A percentile compares a stretch with the other conserved stretches of the same genome.
phyloP scores from a whole-genome alignment of 1,140 invertebrate genomes.

The Procambarus clarkii region DNA sequence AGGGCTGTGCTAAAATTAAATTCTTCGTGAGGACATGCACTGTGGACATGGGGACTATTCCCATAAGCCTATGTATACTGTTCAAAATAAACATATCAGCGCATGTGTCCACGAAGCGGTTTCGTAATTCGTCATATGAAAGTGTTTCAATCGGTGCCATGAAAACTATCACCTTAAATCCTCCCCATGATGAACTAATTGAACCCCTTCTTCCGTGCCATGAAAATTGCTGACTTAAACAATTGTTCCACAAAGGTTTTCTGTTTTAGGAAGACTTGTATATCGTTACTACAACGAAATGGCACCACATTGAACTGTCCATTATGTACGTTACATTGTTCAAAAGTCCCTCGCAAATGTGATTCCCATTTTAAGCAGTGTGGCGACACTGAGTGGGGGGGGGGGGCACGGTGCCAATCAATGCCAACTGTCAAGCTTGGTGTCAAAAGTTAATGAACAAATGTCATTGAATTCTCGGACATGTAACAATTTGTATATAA shows the following conservation, averaged over 20 bases:
- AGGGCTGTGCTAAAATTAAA: constrained; percentile 54
- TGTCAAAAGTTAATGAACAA: constrained; percentile 46
- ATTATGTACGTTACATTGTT: constrained; percentile 34
- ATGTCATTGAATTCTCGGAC: constrained; percentile 36
- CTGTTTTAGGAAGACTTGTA: constrained; percentile 52
- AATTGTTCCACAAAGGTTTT: constrained; percentile 6
- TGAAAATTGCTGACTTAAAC: constrained; percentile 21
- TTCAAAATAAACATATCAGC: constrained; percentile 24
- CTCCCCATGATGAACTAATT: not conserved
- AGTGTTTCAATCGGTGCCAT: constrained; percentile 35
- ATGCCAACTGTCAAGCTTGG: constrained; percentile 58
- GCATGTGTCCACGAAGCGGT: constrained; percentile 26
- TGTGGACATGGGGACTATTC: constrained; percentile 44
- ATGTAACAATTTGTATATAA: constrained; percentile 55
- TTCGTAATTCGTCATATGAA: constrained; percentile 3
- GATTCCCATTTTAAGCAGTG: not conserved
- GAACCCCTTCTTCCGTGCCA: constrained; percentile 36
- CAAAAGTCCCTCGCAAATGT: constrained; percentile 37
- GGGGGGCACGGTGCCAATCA: constrained; percentile 45
- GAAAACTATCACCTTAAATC: not conserved
- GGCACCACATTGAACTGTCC: constrained; percentile 25
- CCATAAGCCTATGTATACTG: constrained; percentile 30
- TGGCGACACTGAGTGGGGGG: constrained; percentile 17
- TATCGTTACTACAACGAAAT: constrained; percentile 52
- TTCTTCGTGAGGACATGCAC: constrained; percentile 34